Base-by-base conservation (phyloP, 2,797 vertebrate genomes). In the Rhynchotus rufescens region DNA sequence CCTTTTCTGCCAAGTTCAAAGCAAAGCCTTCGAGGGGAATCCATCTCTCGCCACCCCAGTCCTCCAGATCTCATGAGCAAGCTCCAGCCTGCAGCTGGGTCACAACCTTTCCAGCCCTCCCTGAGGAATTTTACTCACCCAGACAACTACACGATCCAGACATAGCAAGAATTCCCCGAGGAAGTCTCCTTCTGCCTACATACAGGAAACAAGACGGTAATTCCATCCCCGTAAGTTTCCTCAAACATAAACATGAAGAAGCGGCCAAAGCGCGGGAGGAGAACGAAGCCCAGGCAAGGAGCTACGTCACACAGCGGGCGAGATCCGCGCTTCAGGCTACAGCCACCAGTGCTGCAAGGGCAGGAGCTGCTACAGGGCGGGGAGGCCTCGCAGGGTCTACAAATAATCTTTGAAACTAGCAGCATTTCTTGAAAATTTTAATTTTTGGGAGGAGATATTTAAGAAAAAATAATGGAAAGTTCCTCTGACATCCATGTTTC, bases 41-140 rank as follows among this genome's bases (percentile, higher is more conserved):
- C 93, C 92, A 76, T 85, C 38, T 90, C 28, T 44, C 91, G 92
- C 82, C 86, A 94, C 84, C 64, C 54, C 69, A 36, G 83, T 93
- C 84, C 86, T 93, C 54, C 93, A 94, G 77, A 92, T 94, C 2
- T 94, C 93, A 87, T 38, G 83, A 4, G 6, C 0, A 1, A 68
- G 81, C 80, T 86, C 67, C 64, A 93, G 28, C 79, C 23, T 22
- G 17, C 56, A 75, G 84, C 79, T 38, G 44, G 86, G 90, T 93
- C 92, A 93, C 80, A 93, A 90, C 84, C 90, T 67, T 67, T 85
- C 36, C 0, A 1, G 87, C 87, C 94, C 88, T 88, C 91, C 92
- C 80, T 36, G 67, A 91, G 83, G 93, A 95, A 91, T 95, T 95
- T 91, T 89, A 91, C 88, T 94, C 92, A 89, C 92, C 75, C 91